Evolutionary conservation across 92 coral and sea anemone genomes (phyloP).

Genomic region (Umimayanthus chanpuru): DNA sequence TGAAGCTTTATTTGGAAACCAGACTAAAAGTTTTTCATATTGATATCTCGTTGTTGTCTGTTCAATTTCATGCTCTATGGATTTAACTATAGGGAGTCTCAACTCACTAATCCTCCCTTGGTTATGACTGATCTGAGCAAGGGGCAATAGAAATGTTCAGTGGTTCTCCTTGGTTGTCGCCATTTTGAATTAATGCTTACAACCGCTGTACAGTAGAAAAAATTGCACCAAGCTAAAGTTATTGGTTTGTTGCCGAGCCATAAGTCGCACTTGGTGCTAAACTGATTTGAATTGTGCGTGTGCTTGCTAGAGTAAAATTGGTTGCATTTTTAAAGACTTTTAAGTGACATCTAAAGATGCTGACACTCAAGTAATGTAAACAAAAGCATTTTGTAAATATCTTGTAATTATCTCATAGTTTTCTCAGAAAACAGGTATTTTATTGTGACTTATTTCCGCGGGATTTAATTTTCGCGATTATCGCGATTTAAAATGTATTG

Average conservation of each 20-base stretch:
- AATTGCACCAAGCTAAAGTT: neutral
- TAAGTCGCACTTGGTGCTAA: neutral
- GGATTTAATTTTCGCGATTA: no score
- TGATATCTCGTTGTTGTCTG: neutral
- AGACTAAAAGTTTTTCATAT: neutral
- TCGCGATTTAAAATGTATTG: no score
- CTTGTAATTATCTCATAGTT: no score
- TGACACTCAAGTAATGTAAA: no score
- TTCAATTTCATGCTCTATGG: neutral
- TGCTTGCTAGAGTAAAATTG: no score
- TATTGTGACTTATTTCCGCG: no score
- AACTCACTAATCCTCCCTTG: neutral
- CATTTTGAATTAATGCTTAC: neutral
- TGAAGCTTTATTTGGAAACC: neutral
- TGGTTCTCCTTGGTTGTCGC: neutral
- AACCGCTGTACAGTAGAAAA: slow-evolving; percentile 21
- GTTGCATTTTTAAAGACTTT: no score
- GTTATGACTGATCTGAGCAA: neutral
- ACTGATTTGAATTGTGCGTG: no score
- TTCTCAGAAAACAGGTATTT: no score
- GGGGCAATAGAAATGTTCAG: neutral
- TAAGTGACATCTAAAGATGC: no score
- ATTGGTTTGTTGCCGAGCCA: neutral
- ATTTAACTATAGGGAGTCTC: no score
- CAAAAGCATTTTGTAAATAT: no score